Conservation (phyloP, 2,113 vertebrate genomes). For the Ammospiza nelsoni region DNA sequence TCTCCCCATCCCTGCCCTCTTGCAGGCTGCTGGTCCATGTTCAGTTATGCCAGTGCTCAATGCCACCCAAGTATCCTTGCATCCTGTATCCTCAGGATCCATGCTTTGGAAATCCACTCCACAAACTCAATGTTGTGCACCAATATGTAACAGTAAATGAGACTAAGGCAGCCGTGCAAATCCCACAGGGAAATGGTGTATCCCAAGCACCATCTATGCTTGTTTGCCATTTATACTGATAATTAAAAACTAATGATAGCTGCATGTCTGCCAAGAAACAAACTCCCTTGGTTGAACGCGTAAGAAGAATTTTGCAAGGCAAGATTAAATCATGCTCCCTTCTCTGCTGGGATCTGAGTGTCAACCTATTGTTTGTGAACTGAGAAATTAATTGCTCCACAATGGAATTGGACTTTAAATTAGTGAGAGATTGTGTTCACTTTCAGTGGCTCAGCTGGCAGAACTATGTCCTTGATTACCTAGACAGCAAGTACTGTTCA, state of each 20-base stretch:
- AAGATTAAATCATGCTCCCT: conserved; percentile 1
- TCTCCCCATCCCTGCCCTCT: not conserved
- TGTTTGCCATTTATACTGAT: not conserved
- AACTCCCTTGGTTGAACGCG: not conserved
- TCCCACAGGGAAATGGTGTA: not conserved
- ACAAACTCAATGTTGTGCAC: not conserved
- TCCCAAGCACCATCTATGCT: not conserved
- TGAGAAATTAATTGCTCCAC: conserved; percentile 41
- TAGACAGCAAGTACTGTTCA: not conserved
- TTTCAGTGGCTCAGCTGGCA: not conserved
- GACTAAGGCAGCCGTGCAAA: not conserved
- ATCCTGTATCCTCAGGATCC: not conserved
- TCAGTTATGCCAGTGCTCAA: not conserved
- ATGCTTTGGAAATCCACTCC: not conserved
- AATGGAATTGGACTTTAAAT: conserved; percentile 21
- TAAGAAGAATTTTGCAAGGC: conserved; percentile 17
- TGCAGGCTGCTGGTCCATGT: not conserved
- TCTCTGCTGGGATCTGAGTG: not conserved
- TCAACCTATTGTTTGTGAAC: conserved; percentile 20
- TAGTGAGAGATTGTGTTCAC: not conserved
- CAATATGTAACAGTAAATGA: not conserved
- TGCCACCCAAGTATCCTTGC: not conserved
- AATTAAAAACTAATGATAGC: conserved; percentile 34
- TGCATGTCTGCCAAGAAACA: conserved; percentile 19
- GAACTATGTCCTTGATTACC: not conserved